Conservation (phyloP, 2,888 invertebrate genomes). For the Thelaira solivaga region DNA sequence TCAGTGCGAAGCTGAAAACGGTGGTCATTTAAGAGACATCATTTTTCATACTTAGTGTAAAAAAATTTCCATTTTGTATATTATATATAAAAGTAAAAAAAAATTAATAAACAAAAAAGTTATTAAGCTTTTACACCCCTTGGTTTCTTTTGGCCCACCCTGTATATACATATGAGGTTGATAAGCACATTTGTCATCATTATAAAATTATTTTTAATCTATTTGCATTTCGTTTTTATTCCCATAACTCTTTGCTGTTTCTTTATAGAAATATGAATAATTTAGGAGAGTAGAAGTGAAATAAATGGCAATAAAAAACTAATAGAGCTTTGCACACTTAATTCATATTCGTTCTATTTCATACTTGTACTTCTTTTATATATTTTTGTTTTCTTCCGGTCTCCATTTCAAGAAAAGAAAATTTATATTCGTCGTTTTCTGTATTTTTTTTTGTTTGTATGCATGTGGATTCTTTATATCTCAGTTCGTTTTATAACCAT, state of each 20-base stretch:
- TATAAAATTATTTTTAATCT: conserved; percentile 52
- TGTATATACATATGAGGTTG: too few relatives aligned
- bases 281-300: neutral
- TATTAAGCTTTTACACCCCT: too few relatives aligned
- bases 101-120: too few relatives aligned
- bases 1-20: too few relatives aligned
- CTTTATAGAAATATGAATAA: conserved; percentile 47
- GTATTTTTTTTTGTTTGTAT: neutral
- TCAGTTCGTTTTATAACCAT: neutral
- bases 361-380: neutral
- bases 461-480: too few relatives aligned
- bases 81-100: too few relatives aligned
- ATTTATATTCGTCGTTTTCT: conserved; percentile 12
- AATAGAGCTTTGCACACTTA: conserved; percentile 43
- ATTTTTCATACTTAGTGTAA: too few relatives aligned
- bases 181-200: conserved; percentile 59
- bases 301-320: conserved; percentile 48
- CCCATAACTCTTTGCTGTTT: conserved; percentile 4
- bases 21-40: too few relatives aligned
- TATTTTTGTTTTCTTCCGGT: conserved; percentile 45
- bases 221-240: conserved; percentile 26
- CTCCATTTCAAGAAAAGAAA: conserved; percentile 24
- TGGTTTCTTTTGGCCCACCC: too few relatives aligned
- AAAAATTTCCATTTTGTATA: too few relatives aligned
- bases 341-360: conserved; percentile 17